phyloP scores from a whole-genome alignment of 2,797 vertebrate genomes.

The Taenioides sp. region DNA sequence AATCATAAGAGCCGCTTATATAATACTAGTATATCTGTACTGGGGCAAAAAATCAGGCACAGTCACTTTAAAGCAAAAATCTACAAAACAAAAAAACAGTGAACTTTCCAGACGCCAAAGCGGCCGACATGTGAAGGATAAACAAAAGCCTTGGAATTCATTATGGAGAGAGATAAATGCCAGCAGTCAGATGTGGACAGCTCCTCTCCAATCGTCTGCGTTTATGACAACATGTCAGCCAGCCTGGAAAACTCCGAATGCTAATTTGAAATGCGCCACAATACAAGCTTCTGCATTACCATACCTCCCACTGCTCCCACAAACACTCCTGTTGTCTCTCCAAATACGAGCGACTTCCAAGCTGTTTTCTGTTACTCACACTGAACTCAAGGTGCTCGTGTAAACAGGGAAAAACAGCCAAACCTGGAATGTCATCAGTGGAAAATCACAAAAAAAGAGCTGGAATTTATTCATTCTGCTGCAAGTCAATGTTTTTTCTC shows the following conservation, averaged over 20 bases:
- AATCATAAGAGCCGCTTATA: too few relatives aligned
- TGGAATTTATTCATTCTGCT: neutral
- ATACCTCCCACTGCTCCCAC: constrained; percentile 20
- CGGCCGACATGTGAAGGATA: constrained; percentile 13
- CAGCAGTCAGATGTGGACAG: constrained; percentile 47
- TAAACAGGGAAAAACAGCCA: constrained; percentile 2
- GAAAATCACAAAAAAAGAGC: constrained; percentile 6
- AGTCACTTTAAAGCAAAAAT: too few relatives aligned
- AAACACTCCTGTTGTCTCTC: constrained; percentile 14
- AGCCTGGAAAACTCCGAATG: constrained; percentile 48
- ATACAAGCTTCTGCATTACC: constrained; percentile 9
- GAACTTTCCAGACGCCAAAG: neutral
- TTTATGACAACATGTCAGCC: constrained; percentile 45
- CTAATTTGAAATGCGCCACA: constrained; percentile 34
- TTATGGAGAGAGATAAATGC: constrained; percentile 49
- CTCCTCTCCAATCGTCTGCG: constrained; percentile 53
- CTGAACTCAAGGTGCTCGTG: neutral
- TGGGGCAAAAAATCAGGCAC: too few relatives aligned
- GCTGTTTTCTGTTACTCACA: neutral
- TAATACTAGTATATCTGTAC: too few relatives aligned
- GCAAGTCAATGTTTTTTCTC: neutral
- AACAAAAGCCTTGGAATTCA: constrained; percentile 44
- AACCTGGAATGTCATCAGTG: constrained; percentile 7
- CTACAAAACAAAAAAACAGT: neutral
- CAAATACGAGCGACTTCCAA: constrained; percentile 8